phyloP scores from a whole-genome alignment of 2,797 vertebrate species.

The Pteronotus mesoamericanus region DNA sequence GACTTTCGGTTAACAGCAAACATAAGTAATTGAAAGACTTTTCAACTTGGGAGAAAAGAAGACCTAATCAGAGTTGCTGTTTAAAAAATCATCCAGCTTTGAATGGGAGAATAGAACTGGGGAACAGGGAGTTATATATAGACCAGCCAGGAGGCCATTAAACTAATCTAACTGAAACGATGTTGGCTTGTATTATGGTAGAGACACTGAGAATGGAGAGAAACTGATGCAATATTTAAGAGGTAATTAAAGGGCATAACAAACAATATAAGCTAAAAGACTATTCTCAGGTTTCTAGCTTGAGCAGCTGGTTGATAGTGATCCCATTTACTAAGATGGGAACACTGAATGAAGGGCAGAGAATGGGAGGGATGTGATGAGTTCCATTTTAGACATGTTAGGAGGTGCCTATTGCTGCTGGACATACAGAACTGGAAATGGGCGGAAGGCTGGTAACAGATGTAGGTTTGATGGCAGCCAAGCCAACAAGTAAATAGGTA shows the following conservation, averaged over 20 bases:
- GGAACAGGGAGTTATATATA: not conserved
- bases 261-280: not conserved
- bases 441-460: not conserved
- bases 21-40: not conserved
- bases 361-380: not conserved
- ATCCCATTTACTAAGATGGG: not conserved
- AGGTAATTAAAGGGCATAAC: not conserved
- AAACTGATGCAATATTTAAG: not conserved
- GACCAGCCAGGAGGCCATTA: not conserved
- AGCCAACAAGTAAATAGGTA: not conserved
- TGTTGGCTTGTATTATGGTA: not conserved
- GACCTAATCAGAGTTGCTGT: not conserved
- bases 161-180: not conserved
- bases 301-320: not conserved
- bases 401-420: not conserved
- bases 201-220: not conserved
- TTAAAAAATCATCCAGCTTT: not conserved
- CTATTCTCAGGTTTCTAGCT: not conserved
- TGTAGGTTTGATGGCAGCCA: not conserved
- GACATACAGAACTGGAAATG: not conserved
- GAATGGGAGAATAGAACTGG: not conserved
- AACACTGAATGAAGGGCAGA: not conserved
- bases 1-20: not conserved
- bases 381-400: not conserved
- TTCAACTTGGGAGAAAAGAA: not conserved